A percentile compares a stretch with the other conserved stretches of the same genome.
Evolutionary conservation across 1,140 invertebrate genomes (phyloP).

Genomic region (Hypothenemus hampei): DNA sequence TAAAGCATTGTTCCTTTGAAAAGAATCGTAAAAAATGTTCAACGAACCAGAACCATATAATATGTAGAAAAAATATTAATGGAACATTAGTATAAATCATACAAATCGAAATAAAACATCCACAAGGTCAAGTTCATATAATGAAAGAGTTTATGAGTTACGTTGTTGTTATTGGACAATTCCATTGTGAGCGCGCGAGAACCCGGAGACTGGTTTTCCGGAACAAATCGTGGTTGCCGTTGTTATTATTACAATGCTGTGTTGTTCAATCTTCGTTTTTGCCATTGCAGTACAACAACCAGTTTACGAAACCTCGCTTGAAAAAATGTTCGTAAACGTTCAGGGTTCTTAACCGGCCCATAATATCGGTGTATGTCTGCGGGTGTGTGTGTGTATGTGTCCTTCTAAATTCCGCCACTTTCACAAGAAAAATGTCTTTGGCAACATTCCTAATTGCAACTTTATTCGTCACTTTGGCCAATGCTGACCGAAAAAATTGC

Average conservation of each 20-base stretch:
- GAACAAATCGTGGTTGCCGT: neutral
- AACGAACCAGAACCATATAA: too few species aligned
- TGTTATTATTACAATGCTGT: too few species aligned
- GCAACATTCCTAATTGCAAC: neutral
- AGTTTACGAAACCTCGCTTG: neutral
- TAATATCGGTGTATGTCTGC: neutral
- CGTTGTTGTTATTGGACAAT: too few species aligned
- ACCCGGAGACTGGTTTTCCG: conserved; percentile 2
- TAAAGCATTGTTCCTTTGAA: too few species aligned
- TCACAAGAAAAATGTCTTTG: neutral
- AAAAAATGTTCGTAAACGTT: neutral
- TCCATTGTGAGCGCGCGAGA: too few species aligned
- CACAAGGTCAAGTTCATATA: too few species aligned
- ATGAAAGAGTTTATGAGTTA: too few species aligned
- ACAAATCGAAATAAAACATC: too few species aligned
- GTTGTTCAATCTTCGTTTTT: neutral
- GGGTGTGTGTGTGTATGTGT: neutral
- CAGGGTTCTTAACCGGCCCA: neutral
- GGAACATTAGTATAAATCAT: too few species aligned
- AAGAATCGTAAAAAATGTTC: too few species aligned
- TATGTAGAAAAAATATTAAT: too few species aligned
- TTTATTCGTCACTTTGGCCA: neutral
- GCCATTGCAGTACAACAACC: neutral
- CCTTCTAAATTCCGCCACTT: neutral
- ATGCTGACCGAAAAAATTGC: conserved; percentile 1